Evolutionary conservation across 2,888 invertebrate species (phyloP), one percentile per base, ranked within the genome.

Genomic region (Leucoma salicis): DNA sequence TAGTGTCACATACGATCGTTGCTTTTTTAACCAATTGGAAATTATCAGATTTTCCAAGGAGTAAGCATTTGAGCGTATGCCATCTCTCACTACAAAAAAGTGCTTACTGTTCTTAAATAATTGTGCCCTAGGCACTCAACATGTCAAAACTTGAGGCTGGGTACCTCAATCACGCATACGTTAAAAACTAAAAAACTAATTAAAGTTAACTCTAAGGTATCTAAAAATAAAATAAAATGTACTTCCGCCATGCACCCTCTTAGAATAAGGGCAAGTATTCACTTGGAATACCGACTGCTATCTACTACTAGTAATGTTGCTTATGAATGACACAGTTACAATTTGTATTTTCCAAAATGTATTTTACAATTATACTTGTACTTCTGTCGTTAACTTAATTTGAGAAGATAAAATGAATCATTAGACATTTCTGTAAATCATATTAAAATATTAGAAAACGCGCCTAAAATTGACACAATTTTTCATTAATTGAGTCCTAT

Each of bases 71-170:
- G 43, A 53, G 53, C 61, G 47, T 42, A 57, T 44, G 44, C 35
- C 25, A 42, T 48, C 45, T 70, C 62, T 66, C 65, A 78, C 67
- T 68, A 66, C 49, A 53, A 57, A 50, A 57, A 64, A 58, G 58
- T 57, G 54, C 41, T 45, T 50, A 50, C 54, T 49, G 45, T 46
- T 58, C 61, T 61, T 63, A 51, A 53, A 55, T 54, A 60, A 57
- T 49, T 46, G 64, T 68, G 69, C 76, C 69, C 48, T 46, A 38
- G 71, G 74, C 75, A 53, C 66, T 62, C 68, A 63, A 67, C 60
- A 64, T 63, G 63, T 74, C 70, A 66, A 44, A 59, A 66, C 49
- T 65, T 62, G 65, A 70, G 68, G 73, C 73, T 74, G n/a, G n/a
- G n/a, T n/a, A 74, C 71, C 59, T 58, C 65, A 61, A 58, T 63